Percentiles rank a stretch among this genome's conserved stretches.
These are phyloP conservation scores for Sceloporus undulatus DNA, from an alignment of 2,113 vertebrate species.

Conservation along the genomic window DNA sequence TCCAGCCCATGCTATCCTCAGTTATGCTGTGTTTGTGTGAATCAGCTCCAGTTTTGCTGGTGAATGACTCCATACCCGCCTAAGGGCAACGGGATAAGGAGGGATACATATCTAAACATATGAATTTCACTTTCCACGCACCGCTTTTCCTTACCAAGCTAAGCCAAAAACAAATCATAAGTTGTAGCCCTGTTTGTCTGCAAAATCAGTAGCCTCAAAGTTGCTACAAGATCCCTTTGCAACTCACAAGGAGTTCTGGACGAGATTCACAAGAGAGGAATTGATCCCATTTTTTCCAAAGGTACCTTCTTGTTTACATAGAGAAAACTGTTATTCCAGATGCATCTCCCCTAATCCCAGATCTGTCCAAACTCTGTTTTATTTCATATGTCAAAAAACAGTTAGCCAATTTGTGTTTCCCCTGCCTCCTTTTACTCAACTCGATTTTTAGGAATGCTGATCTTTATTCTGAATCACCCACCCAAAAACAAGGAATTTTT, in stretches of 20 bases:
- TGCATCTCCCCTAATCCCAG: background rate
- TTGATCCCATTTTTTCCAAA: background rate
- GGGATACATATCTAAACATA: background rate
- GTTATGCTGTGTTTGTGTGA: too few species aligned
- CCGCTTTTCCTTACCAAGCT: background rate
- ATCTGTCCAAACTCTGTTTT: background rate
- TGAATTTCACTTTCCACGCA: background rate
- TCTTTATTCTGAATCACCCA: conserved; percentile 14
- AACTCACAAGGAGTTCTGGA: background rate
- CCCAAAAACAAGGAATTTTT: background rate
- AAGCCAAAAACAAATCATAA: background rate
- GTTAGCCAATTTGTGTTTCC: background rate
- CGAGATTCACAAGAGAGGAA: background rate
- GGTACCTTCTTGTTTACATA: background rate
- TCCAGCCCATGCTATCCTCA: too few species aligned
- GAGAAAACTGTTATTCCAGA: background rate
- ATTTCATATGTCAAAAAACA: background rate
- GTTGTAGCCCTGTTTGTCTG: too few species aligned
- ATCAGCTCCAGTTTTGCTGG: background rate
- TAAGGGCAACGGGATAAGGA: background rate
- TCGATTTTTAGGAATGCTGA: background rate
- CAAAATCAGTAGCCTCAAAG: too few species aligned
- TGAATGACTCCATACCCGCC: background rate
- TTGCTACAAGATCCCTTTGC: background rate
- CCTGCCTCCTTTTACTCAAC: background rate